phyloP scores from a whole-genome alignment of 2,888 invertebrate species.

The Phrixothrix hirtus region DNA sequence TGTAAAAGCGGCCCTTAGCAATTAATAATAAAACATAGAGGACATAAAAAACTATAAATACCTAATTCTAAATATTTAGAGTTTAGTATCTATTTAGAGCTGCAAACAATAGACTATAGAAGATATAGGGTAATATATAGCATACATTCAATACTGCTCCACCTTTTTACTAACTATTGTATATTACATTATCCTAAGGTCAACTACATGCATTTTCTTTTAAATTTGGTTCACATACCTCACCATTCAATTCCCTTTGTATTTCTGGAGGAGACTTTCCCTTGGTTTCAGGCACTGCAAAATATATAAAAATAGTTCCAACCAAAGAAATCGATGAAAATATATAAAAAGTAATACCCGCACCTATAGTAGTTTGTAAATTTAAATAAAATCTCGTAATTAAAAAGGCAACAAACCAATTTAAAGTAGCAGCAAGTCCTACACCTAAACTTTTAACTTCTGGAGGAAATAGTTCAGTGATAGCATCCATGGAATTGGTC shows the following conservation, averaged over 20 bases:
- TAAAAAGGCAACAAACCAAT: constrained; percentile 80
- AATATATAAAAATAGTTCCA: constrained; percentile 70
- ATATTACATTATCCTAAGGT: too few relatives aligned
- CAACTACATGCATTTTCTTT: too few relatives aligned
- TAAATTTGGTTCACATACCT: neutral
- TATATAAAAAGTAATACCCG: constrained; percentile 73
- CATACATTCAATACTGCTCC: too few relatives aligned
- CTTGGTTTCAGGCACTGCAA: constrained; percentile 70
- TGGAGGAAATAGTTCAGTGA: constrained; percentile 78
- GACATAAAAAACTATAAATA: too few relatives aligned
- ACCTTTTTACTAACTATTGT: too few relatives aligned
- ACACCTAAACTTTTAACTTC: constrained; percentile 78
- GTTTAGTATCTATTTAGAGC: too few relatives aligned
- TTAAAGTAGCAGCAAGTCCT: constrained; percentile 78
- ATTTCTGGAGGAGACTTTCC: constrained; percentile 74
- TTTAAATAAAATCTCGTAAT: constrained; percentile 75
- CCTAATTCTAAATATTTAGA: too few relatives aligned
- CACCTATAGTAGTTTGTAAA: constrained; percentile 61
- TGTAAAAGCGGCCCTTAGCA: too few relatives aligned
- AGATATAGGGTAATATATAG: too few relatives aligned
- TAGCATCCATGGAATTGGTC: constrained; percentile 89
- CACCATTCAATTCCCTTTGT: constrained; percentile 57
- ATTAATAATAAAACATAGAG: too few relatives aligned
- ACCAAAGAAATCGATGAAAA: constrained; percentile 69
- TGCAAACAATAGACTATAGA: too few relatives aligned